phyloP scores from a whole-genome alignment of 2,888 invertebrate species.

The Andrena marginata region DNA sequence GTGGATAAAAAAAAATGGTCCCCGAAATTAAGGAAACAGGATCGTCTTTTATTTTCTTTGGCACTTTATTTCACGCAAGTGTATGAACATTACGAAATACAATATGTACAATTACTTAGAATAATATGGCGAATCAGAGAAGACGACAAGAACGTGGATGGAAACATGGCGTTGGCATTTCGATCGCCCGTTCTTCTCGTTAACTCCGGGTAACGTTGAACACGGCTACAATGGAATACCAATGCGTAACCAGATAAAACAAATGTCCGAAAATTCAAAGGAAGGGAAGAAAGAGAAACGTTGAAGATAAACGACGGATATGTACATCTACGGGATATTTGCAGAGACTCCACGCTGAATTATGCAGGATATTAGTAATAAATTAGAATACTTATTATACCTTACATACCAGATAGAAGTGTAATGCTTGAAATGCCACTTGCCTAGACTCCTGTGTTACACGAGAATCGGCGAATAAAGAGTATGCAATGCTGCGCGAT shows the following conservation, averaged over 20 bases:
- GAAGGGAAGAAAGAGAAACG: background rate
- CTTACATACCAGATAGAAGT: conserved; percentile 6
- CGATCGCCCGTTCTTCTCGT: background rate
- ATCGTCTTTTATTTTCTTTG: conserved; percentile 78
- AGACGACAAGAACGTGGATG: conserved; percentile 68
- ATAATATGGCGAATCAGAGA: conserved; percentile 80
- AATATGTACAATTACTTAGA: conserved; percentile 81
- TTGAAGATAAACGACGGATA: background rate
- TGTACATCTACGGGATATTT: conserved; percentile 4
- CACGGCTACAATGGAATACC: conserved; percentile 7
- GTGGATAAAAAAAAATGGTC: background rate
- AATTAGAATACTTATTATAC: conserved; percentile 45
- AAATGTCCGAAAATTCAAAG: background rate
- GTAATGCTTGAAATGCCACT: conserved; percentile 55
- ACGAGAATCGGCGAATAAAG: conserved; percentile 11
- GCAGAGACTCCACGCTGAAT: background rate
- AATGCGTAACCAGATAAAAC: background rate
- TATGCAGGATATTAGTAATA: conserved; percentile 39
- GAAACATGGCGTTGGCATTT: conserved; percentile 41
- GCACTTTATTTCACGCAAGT: conserved; percentile 81
- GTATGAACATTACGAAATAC: conserved; percentile 75
- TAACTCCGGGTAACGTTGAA: background rate
- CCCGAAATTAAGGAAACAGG: background rate
- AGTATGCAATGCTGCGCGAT: background rate
- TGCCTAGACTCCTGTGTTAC: conserved; percentile 8